These are phyloP conservation scores for Pyrocoelia pectoralis DNA, from an alignment of 2,888 invertebrate species.

Conservation along the genomic window DNA sequence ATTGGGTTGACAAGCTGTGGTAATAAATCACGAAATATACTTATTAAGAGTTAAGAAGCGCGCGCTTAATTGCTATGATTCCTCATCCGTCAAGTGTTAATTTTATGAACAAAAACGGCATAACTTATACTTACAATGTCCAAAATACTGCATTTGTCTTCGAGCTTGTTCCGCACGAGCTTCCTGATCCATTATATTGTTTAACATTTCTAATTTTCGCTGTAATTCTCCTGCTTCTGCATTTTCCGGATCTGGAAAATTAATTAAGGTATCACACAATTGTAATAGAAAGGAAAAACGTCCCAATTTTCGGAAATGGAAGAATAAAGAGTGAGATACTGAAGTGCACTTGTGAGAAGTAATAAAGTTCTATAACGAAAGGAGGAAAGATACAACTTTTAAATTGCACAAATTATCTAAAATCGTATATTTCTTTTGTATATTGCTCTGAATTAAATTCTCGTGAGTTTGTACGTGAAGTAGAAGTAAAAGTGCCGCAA, in stretches of 20 bases:
- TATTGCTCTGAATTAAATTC: too few species aligned
- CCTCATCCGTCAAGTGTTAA: not conserved
- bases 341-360: too few species aligned
- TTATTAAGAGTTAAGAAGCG: not conserved
- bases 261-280: slow-evolving; percentile 17
- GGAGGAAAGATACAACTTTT: too few species aligned
- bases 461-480: too few species aligned
- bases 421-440: too few species aligned
- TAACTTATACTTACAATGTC: slow-evolving; percentile 77
- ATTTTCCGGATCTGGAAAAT: slow-evolving; percentile 81
- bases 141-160: slow-evolving; percentile 80
- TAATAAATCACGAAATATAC: not conserved
- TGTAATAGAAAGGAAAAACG: not conserved
- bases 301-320: too few species aligned
- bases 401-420: too few species aligned
- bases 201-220: slow-evolving; percentile 88
- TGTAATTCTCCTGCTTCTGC: slow-evolving; percentile 87
- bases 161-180: slow-evolving; percentile 77
- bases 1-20: not conserved
- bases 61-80: not conserved
- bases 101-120: not conserved
- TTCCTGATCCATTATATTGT: slow-evolving; percentile 91
- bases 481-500: too few species aligned
- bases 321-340: too few species aligned
- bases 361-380: too few species aligned